These are phyloP conservation scores for Drosophila leontia DNA, from an alignment of 1,140 invertebrate species.

Conservation along the genomic window DNA sequence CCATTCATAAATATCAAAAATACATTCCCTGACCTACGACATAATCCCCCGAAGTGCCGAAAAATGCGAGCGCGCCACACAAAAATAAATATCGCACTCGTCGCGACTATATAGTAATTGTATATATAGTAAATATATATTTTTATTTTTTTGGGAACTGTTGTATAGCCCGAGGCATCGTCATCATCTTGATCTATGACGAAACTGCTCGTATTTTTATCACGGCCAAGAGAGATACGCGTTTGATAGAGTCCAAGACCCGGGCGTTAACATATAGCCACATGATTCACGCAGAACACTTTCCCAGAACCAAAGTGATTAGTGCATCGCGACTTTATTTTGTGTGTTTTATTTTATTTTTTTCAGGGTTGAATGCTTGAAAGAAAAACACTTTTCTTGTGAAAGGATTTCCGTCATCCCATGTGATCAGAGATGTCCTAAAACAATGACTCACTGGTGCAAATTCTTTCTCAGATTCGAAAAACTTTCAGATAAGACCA, in stretches of 20 bases:
- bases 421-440: background rate
- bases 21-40: conserved; percentile 69
- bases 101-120: conserved; percentile 17
- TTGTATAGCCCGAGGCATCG: conserved; percentile 14
- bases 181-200: conserved; percentile 51
- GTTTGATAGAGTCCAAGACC: conserved; percentile 23
- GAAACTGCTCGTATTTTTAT: conserved; percentile 62
- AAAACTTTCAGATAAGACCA: background rate
- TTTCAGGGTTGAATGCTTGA: background rate
- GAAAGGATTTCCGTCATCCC: conserved; percentile 1
- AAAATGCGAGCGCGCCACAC: conserved; percentile 12
- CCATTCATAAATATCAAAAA: conserved; percentile 34
- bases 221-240: conserved; percentile 33
- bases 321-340: conserved; percentile 16
- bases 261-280: conserved; percentile 21
- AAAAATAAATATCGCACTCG: conserved; percentile 18
- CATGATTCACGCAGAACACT: conserved; percentile 40
- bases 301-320: conserved; percentile 43
- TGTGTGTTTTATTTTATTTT: background rate
- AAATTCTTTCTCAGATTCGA: no score
- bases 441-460: background rate
- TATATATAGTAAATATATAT: conserved; percentile 5
- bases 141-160: background rate
- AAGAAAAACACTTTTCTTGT: background rate
- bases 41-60: conserved; percentile 33